Evolutionary conservation across 1,140 invertebrate genomes (phyloP).

Genomic region (Drosophila pseudoananassae): DNA sequence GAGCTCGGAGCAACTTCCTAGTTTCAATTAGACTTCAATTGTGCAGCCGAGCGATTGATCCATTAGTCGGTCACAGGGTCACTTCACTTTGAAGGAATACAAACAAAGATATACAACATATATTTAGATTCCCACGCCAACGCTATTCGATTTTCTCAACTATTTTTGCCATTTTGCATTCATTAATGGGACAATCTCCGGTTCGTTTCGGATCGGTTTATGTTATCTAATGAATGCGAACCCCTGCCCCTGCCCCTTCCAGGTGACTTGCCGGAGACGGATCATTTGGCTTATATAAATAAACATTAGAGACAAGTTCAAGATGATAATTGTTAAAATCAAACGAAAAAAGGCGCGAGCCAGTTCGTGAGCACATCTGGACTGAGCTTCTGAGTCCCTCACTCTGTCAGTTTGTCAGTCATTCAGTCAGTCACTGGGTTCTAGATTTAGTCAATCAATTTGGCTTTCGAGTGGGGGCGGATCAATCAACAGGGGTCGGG

Average conservation of each 20-base stretch:
- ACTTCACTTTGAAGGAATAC: conserved; percentile 20
- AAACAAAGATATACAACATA: background rate
- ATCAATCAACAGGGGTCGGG: background rate
- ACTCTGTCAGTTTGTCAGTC: background rate
- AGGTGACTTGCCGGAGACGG: conserved; percentile 22
- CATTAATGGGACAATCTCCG: conserved; percentile 53
- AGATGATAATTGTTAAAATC: conserved; percentile 48
- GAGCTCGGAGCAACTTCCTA: conserved; percentile 40
- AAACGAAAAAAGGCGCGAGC: conserved; percentile 32
- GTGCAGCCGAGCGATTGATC: conserved; percentile 59
- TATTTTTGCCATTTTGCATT: conserved; percentile 37
- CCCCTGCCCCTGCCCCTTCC: conserved; percentile 6
- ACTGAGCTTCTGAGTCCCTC: conserved; percentile 18
- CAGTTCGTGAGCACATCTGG: conserved; percentile 53
- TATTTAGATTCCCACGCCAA: conserved; percentile 58
- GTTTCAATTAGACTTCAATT: conserved; percentile 73
- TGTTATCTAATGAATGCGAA: conserved; percentile 46
- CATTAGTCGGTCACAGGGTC: conserved; percentile 52
- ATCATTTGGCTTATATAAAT: conserved; percentile 64
- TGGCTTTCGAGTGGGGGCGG: conserved; percentile 25
- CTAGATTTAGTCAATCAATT: conserved; percentile 40
- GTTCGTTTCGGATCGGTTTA: conserved; percentile 9
- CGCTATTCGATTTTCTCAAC: conserved; percentile 13
- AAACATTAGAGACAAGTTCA: conserved; percentile 62
- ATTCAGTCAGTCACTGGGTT: conserved; percentile 3